Conservation (phyloP, 2,113 vertebrate species). For the Loxodonta africana region DNA sequence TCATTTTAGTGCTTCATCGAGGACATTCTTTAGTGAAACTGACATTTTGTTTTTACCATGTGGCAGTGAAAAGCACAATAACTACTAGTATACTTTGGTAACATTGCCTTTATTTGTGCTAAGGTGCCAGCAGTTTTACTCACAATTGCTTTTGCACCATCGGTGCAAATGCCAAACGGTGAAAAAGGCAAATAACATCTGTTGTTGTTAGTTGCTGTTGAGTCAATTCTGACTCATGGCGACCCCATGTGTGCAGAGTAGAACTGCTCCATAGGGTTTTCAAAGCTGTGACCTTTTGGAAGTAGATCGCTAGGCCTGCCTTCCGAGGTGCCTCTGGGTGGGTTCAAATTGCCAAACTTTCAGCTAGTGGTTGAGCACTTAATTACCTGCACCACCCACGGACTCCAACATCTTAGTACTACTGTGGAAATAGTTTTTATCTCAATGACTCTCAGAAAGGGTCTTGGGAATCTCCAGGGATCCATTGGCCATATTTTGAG, state of each 20-base stretch:
- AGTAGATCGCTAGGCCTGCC: no score
- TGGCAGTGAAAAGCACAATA: not conserved
- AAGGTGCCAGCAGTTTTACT: not conserved
- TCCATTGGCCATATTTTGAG: slow-evolving; percentile 33
- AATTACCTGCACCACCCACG: no score
- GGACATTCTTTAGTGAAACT: slow-evolving; percentile 30
- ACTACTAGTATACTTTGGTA: not conserved
- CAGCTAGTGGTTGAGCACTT: no score
- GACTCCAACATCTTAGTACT: not conserved
- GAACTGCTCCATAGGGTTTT: no score
- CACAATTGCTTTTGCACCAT: not conserved
- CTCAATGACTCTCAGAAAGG: slow-evolving; percentile 15
- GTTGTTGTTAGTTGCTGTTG: not conserved
- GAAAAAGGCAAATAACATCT: slow-evolving; percentile 19
- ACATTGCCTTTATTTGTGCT: not conserved
- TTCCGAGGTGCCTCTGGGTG: no score
- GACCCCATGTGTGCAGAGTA: no score
- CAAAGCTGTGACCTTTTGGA: no score
- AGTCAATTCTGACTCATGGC: no score
- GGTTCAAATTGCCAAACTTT: no score
- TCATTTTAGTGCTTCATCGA: slow-evolving; percentile 1
- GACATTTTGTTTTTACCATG: not conserved
- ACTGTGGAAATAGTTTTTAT: slow-evolving; percentile 40
- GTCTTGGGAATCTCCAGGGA: not conserved
- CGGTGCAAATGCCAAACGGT: slow-evolving; percentile 12